Conservation (phyloP, 2,888 invertebrate species). For the Tenodera sinensis region DNA sequence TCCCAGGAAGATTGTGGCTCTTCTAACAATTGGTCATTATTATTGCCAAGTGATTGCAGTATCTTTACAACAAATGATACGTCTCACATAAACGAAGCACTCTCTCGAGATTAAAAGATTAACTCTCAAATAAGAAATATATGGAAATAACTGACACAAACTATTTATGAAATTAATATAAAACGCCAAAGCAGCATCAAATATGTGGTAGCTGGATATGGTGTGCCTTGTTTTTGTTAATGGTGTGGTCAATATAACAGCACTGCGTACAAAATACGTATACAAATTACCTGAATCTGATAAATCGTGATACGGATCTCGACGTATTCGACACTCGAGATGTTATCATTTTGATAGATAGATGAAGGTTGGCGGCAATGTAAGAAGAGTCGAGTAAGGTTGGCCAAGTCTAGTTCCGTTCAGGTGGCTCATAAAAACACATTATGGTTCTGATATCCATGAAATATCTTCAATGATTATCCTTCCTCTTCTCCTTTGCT, state of each 20-base stretch:
- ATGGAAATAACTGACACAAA: too few relatives aligned
- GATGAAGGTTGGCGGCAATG: neutral
- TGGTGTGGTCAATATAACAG: neutral
- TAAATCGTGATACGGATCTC: neutral
- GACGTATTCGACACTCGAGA: neutral
- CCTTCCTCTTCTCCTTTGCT: neutral
- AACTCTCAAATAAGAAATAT: too few relatives aligned
- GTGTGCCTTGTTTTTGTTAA: neutral
- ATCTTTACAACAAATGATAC: too few relatives aligned
- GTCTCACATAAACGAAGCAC: too few relatives aligned
- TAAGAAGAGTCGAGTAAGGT: neutral
- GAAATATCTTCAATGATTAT: neutral
- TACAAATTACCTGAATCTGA: slow-evolving; percentile 14
- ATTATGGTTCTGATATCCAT: neutral
- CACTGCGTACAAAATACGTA: neutral
- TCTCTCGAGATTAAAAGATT: too few relatives aligned
- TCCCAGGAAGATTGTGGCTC: too few relatives aligned
- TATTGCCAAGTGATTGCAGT: too few relatives aligned
- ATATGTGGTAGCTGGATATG: neutral
- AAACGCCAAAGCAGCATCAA: neutral
- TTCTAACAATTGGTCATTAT: too few relatives aligned
- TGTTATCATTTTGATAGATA: slow-evolving; percentile 10
- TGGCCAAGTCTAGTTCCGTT: neutral
- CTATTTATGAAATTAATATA: neutral
- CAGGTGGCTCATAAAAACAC: neutral